Evolutionary conservation across 2,113 vertebrate species (phyloP), one percentile per base, ranked within the genome.

Genomic region (Eubucco bourcierii): DNA sequence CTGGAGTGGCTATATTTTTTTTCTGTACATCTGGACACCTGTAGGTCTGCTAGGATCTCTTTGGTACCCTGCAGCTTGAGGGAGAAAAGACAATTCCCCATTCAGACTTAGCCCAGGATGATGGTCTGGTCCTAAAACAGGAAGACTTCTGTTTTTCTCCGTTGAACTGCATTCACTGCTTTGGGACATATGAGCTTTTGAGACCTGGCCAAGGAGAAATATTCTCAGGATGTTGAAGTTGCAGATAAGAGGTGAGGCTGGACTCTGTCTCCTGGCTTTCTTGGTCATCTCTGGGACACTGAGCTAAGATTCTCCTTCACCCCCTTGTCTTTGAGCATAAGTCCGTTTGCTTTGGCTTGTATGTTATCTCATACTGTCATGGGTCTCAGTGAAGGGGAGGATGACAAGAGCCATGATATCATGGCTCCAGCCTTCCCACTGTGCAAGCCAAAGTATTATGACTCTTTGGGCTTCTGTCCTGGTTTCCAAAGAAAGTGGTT

Each of bases 161-260:
- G 0, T 31, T 72, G 56, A 87, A 15, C 78, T 90, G 59, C 34
- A 10, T 66, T 87, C 63, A 15, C 7, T 47, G 59, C 39, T 82
- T 60, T 88, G 55, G 28, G 70, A 80, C 6, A 11, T 77, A 15
- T 15, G 39, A 70, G 21, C 17, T 56, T 87, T 53, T 77, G 70
- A 67, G 71, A 23, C 31, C 20, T 31, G 67, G 80, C 87, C 87
- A 80, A 76, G 41, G 67, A 77, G 68, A 68, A 77, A 65, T 50
- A 46, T 66, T 80, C 63, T 77, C 67, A 89, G 60, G 87, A 92
- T 89, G 37, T 28, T 88, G 90, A 82, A 91, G 60, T 28, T 79
- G 56, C 15, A 90, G 95, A 92, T 90, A 95, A 90, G 87, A 60
- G 25, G n/a, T 77, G 58, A 82, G 2, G 33, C 37, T 95, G 84